A percentile compares a stretch with the other conserved stretches of the same genome.
These are phyloP conservation scores for Sciurus carolinensis DNA, from an alignment of 2,797 vertebrate genomes.

Conservation along the genomic window DNA sequence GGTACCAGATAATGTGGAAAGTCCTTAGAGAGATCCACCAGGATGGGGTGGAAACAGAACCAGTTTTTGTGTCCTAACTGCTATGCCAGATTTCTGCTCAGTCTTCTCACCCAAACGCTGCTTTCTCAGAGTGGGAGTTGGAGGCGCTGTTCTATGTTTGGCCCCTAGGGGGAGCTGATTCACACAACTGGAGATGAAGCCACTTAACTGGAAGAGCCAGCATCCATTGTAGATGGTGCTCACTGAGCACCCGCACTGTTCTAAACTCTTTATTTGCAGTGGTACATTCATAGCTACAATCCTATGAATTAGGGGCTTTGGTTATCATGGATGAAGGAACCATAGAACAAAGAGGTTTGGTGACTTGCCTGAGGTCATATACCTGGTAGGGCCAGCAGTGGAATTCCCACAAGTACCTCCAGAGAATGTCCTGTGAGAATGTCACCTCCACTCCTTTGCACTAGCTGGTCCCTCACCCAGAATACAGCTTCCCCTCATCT, in stretches of 20 bases:
- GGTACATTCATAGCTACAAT: not conserved
- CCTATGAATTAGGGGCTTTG: not conserved
- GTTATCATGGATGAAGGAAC: not conserved
- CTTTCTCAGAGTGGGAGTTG: not conserved
- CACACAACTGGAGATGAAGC: not conserved
- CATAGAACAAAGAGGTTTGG: not conserved
- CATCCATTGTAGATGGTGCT: not conserved
- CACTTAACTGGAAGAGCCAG: accelerated
- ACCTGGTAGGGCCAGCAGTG: not conserved
- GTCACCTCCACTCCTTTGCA: not conserved
- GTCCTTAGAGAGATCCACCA: not conserved
- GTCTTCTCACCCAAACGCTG: not conserved
- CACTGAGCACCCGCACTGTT: no score
- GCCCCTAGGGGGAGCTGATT: not conserved
- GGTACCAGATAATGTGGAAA: not conserved
- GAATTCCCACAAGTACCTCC: not conserved
- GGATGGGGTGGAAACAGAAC: not conserved
- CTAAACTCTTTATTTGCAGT: not conserved
- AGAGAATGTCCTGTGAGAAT: not conserved
- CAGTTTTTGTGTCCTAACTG: not conserved
- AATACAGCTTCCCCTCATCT: not conserved
- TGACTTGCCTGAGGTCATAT: not conserved
- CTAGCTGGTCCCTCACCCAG: not conserved
- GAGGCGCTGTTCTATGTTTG: not conserved
- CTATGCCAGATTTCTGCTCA: not conserved